Conservation (phyloP, 2,888 invertebrate genomes). For the Callosobruchus maculatus region DNA sequence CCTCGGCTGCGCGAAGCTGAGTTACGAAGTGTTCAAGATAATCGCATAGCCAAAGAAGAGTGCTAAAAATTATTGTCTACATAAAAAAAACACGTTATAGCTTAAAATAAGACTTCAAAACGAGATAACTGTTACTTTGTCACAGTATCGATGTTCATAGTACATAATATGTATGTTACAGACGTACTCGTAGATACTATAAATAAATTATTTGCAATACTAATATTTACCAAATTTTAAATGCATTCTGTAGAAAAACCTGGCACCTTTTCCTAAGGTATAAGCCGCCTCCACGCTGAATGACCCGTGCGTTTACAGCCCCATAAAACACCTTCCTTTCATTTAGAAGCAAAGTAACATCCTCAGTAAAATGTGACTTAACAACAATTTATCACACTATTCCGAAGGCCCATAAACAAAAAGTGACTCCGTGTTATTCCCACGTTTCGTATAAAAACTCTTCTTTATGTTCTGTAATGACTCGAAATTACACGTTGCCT, state of each 20-base stretch:
- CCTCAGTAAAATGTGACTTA: neutral
- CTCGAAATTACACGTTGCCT: neutral
- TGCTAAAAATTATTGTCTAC: too few relatives aligned
- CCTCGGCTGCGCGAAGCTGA: too few relatives aligned
- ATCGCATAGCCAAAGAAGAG: too few relatives aligned
- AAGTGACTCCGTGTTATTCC: neutral
- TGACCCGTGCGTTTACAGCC: neutral
- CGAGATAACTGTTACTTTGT: too few relatives aligned
- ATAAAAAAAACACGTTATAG: too few relatives aligned
- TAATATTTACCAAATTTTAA: neutral
- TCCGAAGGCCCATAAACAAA: neutral
- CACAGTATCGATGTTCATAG: too few relatives aligned
- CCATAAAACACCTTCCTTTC: neutral
- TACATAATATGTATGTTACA: too few relatives aligned
- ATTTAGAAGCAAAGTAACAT: neutral
- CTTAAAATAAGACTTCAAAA: too few relatives aligned
- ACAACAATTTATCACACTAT: neutral
- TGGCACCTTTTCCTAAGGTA: neutral
- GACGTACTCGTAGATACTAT: neutral
- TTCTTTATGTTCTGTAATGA: neutral
- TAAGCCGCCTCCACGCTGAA: neutral
- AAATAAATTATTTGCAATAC: neutral
- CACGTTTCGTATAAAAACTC: neutral
- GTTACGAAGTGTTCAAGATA: too few relatives aligned
- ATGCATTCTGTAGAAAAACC: neutral